phyloP scores from a whole-genome alignment of 2,888 invertebrate species.

The Acleris laterana region DNA sequence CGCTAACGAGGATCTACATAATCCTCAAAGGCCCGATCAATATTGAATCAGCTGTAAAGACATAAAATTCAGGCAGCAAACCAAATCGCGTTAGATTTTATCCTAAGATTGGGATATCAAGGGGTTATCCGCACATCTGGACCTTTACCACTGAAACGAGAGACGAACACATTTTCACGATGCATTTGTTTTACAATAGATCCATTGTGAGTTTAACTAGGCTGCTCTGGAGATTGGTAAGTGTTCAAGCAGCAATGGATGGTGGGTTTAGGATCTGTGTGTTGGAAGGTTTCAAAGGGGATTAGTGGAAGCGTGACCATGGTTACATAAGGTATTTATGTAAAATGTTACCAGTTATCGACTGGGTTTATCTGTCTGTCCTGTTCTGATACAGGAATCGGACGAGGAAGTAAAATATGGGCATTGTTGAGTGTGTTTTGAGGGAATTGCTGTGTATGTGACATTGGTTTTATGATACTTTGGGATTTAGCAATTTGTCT shows the following conservation, averaged over 20 bases:
- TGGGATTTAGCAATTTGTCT: background rate
- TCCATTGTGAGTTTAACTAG: constrained; percentile 44
- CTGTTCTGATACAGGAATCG: constrained; percentile 18
- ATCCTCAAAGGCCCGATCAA: constrained; percentile 3
- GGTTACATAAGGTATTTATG: constrained; percentile 74
- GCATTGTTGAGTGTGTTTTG: constrained; percentile 13
- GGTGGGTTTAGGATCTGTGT: constrained; percentile 12
- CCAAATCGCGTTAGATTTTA: constrained; percentile 74
- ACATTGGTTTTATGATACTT: background rate
- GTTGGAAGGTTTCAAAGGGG: constrained; percentile 40
- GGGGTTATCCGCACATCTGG: constrained; percentile 72
- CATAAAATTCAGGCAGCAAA: constrained; percentile 54
- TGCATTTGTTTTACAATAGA: constrained; percentile 29
- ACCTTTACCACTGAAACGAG: constrained; percentile 48
- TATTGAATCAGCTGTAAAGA: constrained; percentile 13
- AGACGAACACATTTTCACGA: constrained; percentile 32
- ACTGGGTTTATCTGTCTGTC: constrained; percentile 50
- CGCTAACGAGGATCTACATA: constrained; percentile 8
- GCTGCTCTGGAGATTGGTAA: background rate
- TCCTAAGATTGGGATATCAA: constrained; percentile 67
- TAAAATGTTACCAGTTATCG: constrained; percentile 58
- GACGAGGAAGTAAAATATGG: constrained; percentile 31
- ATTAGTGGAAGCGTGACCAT: constrained; percentile 63
- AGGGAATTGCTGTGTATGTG: constrained; percentile 1
- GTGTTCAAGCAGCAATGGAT: constrained; percentile 44